phyloP scores from a whole-genome alignment of 2,888 invertebrate species.

The Glyphotaelius pellucidus region DNA sequence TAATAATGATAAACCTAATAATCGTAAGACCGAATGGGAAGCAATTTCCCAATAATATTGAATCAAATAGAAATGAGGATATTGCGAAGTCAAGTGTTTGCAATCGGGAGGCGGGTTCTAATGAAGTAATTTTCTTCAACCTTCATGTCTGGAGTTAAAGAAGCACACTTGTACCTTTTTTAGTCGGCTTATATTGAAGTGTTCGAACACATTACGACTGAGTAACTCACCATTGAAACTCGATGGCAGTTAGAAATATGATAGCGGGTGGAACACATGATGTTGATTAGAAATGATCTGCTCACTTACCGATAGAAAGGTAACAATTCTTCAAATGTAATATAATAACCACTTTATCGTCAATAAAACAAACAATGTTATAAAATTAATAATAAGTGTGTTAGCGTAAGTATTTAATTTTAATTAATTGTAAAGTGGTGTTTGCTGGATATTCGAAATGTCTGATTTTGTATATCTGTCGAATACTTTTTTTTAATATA shows the following conservation, averaged over 20 bases:
- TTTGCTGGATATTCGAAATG: no score
- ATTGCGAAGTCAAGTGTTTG: neutral
- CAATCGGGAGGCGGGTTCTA: neutral
- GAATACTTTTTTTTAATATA: no score
- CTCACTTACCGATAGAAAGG: neutral
- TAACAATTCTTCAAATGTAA: neutral
- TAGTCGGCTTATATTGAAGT: neutral
- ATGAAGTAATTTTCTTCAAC: slow-evolving; percentile 10
- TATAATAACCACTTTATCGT: neutral
- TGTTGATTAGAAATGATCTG: neutral
- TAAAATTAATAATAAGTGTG: no score
- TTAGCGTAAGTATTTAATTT: no score
- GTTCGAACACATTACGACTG: neutral
- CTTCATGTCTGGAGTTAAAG: neutral
- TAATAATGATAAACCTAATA: neutral
- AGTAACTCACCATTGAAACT: neutral
- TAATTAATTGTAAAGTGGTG: no score
- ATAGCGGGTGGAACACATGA: neutral
- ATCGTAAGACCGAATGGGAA: neutral
- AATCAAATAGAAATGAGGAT: neutral
- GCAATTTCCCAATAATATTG: neutral
- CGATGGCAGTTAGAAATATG: neutral
- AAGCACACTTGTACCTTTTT: neutral
- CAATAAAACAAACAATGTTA: no score
- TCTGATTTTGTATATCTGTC: no score